Evolutionary conservation across 2,797 vertebrate genomes (phyloP).

Genomic region (Acrossocheilus wenchowensis): DNA sequence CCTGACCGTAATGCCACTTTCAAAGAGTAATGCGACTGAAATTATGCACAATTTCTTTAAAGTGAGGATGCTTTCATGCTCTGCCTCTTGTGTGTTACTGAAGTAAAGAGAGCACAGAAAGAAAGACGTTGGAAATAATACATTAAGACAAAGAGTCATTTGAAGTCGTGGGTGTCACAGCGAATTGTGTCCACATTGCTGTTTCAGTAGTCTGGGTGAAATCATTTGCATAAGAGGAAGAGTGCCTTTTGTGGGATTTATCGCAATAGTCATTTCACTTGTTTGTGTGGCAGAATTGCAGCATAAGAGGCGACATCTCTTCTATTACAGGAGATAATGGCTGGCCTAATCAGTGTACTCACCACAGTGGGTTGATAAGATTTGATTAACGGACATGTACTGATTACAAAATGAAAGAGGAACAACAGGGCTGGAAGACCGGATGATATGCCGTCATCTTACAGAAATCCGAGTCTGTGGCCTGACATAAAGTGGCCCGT

Average conservation of each 20-base stretch:
- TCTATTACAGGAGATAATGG: slow-evolving; percentile 56
- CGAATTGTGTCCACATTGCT: not conserved
- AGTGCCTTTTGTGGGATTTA: slow-evolving; percentile 43
- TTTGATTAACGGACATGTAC: slow-evolving; percentile 67
- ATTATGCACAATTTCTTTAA: slow-evolving; percentile 12
- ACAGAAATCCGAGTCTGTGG: slow-evolving; percentile 14
- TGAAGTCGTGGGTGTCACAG: slow-evolving; percentile 3
- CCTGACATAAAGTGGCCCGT: slow-evolving; percentile 25
- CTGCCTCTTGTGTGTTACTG: slow-evolving; percentile 1
- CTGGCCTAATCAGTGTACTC: slow-evolving; percentile 53
- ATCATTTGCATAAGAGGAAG: slow-evolving; percentile 55
- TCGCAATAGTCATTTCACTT: slow-evolving; percentile 36
- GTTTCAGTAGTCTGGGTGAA: slow-evolving; percentile 21
- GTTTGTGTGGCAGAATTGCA: slow-evolving; percentile 41
- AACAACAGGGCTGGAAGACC: slow-evolving; percentile 37
- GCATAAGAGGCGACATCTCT: slow-evolving; percentile 47
- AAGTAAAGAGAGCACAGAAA: not conserved
- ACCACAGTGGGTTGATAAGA: slow-evolving; percentile 67
- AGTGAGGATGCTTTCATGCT: slow-evolving; percentile 21
- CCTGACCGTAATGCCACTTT: not conserved
- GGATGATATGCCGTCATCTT: slow-evolving; percentile 21
- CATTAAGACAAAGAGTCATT: not conserved
- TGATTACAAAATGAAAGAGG: slow-evolving; percentile 61
- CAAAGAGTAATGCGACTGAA: slow-evolving; percentile 17
- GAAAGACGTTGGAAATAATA: slow-evolving; percentile 11